Base-by-base conservation (phyloP, 64 coral and sea anemone genomes). In the Actinia tenebrosa region DNA sequence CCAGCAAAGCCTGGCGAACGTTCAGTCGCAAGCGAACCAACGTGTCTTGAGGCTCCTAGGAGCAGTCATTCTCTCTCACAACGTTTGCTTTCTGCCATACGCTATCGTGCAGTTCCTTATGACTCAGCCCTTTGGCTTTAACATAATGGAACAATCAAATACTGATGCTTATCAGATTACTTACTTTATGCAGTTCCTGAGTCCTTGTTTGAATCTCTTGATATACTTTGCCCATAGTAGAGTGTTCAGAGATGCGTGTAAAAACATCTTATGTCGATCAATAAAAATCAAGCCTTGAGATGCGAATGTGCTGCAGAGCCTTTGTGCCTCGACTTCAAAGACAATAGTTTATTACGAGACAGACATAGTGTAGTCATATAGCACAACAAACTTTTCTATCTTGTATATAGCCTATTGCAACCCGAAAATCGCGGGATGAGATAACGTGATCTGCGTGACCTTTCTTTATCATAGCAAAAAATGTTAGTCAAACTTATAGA, bases 181-280 rank as follows among this genome's bases (percentile, higher is more conserved):
- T 44, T 61, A 30, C 18, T 60, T 20, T 45, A 7, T 61, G 16
- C 83, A 59, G 19, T 61, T 85, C 3, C 15, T 62, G 16, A 85
- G 83, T 56, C 83, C 83, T 1, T 43, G 44, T 85, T 44, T 85
- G 30, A 85, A 85, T 42, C 83, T 56, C 17, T 18, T 85, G 10
- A 85, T 85, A 19, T 85, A 85, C 56, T 85, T 58, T 15, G 26
- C n/a, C 1, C 83, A 64, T 15, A 85, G 83, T 27, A 56, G 42
- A 44, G 60, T 17, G 15, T 85, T 85, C 53, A 59, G 83, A 59
- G 83, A 85, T 61, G 83, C 83, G 26, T 85, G 53, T 30, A 61
- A 16, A 42, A 14, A 10, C 27, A 75, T 75, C 13, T 9, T 75
- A 14, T 42, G 69, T 10, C 69, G 69, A 10, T 42, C 69, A 7